These are phyloP conservation scores for Lampropteryx suffumata DNA, from an alignment of 2,888 invertebrate species.

Conservation along the genomic window DNA sequence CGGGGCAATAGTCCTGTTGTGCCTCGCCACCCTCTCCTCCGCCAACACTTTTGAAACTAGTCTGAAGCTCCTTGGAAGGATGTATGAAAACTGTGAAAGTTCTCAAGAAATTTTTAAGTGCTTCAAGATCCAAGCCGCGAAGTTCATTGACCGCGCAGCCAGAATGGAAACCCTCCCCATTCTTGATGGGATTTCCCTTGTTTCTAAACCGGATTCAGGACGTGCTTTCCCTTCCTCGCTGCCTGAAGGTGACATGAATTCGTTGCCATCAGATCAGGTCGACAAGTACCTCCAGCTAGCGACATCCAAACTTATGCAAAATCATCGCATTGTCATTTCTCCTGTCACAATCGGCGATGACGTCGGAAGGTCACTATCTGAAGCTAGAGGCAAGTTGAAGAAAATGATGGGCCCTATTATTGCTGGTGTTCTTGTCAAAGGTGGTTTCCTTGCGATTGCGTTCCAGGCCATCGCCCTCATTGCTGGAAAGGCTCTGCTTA, in stretches of 20 bases:
- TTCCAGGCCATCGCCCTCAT: slow-evolving; percentile 89
- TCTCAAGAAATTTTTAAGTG: slow-evolving; percentile 86
- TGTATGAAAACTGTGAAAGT: slow-evolving; percentile 84
- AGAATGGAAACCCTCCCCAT: slow-evolving; percentile 84
- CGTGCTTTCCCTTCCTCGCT: slow-evolving; percentile 76
- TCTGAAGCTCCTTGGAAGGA: slow-evolving; percentile 76
- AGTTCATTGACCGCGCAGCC: slow-evolving; percentile 85
- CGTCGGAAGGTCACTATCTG: slow-evolving; percentile 72
- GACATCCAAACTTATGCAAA: slow-evolving; percentile 82
- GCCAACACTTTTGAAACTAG: slow-evolving; percentile 71
- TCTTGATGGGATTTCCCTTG: slow-evolving; percentile 84
- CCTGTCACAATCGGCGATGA: slow-evolving; percentile 65
- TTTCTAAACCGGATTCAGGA: slow-evolving; percentile 71
- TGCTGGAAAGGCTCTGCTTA: slow-evolving; percentile 90
- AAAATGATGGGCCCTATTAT: slow-evolving; percentile 86
- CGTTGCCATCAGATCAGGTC: slow-evolving; percentile 83
- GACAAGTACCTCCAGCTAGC: slow-evolving; percentile 83
- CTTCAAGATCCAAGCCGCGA: slow-evolving; percentile 87
- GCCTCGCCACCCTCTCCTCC: slow-evolving; percentile 61
- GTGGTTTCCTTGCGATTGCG: slow-evolving; percentile 88
- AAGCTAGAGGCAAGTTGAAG: slow-evolving; percentile 85
- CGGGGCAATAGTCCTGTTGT: slow-evolving; percentile 65
- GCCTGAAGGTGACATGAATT: slow-evolving; percentile 83
- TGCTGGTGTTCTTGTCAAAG: slow-evolving; percentile 87
- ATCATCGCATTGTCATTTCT: slow-evolving; percentile 83